Base-by-base conservation (phyloP, 2,113 vertebrate genomes). In the rabbit (Oryctolagus cuniculus) region DNA sequence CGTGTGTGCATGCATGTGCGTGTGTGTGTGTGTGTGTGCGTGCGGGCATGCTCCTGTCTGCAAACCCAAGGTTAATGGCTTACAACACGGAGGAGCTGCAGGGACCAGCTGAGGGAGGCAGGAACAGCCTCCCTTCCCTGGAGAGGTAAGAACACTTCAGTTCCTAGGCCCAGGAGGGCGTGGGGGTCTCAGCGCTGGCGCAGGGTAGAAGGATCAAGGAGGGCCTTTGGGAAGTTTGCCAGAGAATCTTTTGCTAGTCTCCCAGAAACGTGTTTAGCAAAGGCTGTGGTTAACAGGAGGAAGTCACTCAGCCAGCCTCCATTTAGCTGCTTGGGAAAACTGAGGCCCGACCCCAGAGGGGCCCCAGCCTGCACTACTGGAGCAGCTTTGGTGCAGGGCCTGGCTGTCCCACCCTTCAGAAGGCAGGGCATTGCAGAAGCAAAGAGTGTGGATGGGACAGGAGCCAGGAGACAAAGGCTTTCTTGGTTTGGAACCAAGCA, bases 101-200 rank as follows among this genome's bases (percentile, higher is more conserved):
- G 75, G 87, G 10, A 38, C 4, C n/a, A 31, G 8, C 5, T 51
- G 49, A 44, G 15, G 0, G 66, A 73, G 79, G 2, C 0, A 0
- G 4, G 49, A 0, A 0, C 9, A 31, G 25, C 61, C 75, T 70
- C 10, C 19, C 22, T 10, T 66, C 31, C 22, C 0, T 0, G 29
- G 55, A 78, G 53, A 83, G 5, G 24, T 74, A 27, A 12, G 0
- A 0, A 73, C 86, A 49, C 0, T 0, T 77, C 21, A 0, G 29
- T 29, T 49, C n/a, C 49, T 82, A 4, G 1, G 12, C 3, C 72
- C 79, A 6, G 17, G 49, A 75, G 66, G 24, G 51, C 10, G 51
- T 29, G 44, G 29, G 19, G 15, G 22, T 49, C n/a, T 49, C 15
- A 15, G n/a, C 58, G 0, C 3, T 72, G 70, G 72, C 53, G 24